Percentiles rank a stretch among this genome's conserved stretches.
phyloP scores from a whole-genome alignment of 1,140 invertebrate genomes.

The Potamilus streckersoni region DNA sequence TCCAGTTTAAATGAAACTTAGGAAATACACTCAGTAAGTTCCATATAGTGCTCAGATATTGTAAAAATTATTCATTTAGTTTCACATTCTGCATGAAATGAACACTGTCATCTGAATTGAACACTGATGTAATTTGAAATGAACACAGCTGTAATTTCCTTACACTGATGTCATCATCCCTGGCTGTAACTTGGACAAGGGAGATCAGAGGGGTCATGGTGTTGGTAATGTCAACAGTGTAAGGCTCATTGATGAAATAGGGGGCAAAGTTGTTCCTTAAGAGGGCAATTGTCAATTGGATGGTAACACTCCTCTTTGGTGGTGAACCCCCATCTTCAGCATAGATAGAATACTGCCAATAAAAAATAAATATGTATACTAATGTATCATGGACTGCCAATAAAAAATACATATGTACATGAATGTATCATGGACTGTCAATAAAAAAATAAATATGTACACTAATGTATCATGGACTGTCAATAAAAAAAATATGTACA shows the following conservation, averaged over 20 bases:
- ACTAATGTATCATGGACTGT: too few relatives aligned
- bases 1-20: too few relatives aligned
- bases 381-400: background rate
- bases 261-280: slow-evolving; percentile 76
- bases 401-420: slow-evolving; percentile 1
- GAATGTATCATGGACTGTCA: background rate
- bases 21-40: too few relatives aligned
- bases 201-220: slow-evolving; percentile 32
- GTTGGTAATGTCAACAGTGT: slow-evolving; percentile 33
- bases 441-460: background rate
- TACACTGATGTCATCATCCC: slow-evolving; percentile 40
- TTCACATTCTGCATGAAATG: too few relatives aligned
- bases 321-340: slow-evolving; percentile 87
- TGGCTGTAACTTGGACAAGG: slow-evolving; percentile 38
- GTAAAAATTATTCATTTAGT: too few relatives aligned
- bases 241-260: slow-evolving; percentile 67
- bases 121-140: too few relatives aligned
- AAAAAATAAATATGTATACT: slow-evolving; percentile 73
- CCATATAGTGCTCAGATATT: too few relatives aligned
- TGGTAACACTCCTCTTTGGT: slow-evolving; percentile 78
- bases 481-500: slow-evolving; percentile 1
- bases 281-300: slow-evolving; percentile 76
- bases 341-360: slow-evolving; percentile 46
- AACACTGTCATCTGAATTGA: too few relatives aligned
- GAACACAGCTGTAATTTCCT: background rate